A percentile compares a stretch with the other conserved stretches of the same genome.
Conservation (phyloP, 2,797 vertebrate genomes). For the Sparus aurata region DNA sequence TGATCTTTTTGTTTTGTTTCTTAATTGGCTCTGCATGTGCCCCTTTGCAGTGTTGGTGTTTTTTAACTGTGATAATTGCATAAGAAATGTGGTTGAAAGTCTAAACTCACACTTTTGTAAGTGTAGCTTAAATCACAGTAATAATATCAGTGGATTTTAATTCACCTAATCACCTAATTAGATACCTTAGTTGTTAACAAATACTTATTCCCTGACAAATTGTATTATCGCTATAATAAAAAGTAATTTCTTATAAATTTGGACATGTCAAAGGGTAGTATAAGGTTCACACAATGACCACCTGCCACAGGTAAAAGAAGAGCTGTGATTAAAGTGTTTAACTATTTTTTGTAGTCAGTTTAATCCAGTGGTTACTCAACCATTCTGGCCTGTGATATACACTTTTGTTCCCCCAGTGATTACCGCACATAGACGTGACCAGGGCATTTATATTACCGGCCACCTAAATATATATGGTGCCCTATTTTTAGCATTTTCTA, state of each 20-base stretch:
- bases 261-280: background rate
- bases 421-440: too few species aligned
- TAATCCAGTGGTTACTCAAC: background rate
- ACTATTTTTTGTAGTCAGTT: background rate
- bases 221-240: background rate
- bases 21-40: constrained; percentile 19
- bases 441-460: too few species aligned
- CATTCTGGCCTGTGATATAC: background rate
- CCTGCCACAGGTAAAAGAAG: background rate
- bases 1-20: constrained; percentile 3
- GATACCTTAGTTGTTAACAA: background rate
- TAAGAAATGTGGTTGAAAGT: background rate
- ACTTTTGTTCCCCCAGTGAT: too few species aligned
- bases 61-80: background rate
- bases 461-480: too few species aligned
- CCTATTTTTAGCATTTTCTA: too few species aligned
- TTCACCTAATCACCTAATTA: background rate
- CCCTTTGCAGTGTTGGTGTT: constrained; percentile 73
- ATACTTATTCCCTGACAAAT: background rate
- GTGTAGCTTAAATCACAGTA: background rate
- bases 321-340: background rate
- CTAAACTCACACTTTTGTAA: background rate
- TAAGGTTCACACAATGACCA: background rate
- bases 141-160: constrained; percentile 20
- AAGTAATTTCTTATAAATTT: background rate